These are phyloP conservation scores for Salmo trutta DNA, from an alignment of 2,797 vertebrate genomes.

Conservation along the genomic window DNA sequence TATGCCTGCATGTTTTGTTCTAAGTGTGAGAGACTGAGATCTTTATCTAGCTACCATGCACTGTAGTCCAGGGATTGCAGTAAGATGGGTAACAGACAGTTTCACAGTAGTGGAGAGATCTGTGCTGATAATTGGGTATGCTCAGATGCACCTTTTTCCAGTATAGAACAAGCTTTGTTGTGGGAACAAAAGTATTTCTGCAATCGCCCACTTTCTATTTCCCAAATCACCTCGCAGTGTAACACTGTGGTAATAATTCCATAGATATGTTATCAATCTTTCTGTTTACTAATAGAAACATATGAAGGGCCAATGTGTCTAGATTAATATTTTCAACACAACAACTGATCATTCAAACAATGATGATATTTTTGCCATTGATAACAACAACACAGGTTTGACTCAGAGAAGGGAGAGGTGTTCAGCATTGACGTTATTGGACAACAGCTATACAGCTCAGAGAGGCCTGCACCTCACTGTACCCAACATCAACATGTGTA, in stretches of 20 bases:
- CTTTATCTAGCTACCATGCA: constrained; percentile 55
- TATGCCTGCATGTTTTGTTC: constrained; percentile 27
- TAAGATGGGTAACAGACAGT: constrained; percentile 43
- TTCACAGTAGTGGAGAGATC: constrained; percentile 64
- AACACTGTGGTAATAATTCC: background rate
- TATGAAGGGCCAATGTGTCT: no score
- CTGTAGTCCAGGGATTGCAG: constrained; percentile 63
- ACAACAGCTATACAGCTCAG: constrained; percentile 13
- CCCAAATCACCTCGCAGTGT: constrained; percentile 34
- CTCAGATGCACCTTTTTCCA: constrained; percentile 53
- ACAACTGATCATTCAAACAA: no score
- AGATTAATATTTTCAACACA: background rate
- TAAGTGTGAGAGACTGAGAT: constrained; percentile 26
- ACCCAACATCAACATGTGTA: constrained; percentile 49
- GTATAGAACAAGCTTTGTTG: constrained; percentile 35
- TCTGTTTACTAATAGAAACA: no score
- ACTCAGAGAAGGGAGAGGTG: constrained; percentile 41
- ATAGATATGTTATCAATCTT: no score
- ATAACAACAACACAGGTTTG: constrained; percentile 60
- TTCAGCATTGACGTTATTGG: constrained; percentile 57
- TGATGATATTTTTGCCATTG: constrained; percentile 38
- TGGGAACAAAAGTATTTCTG: constrained; percentile 45
- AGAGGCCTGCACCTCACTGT: constrained; percentile 24
- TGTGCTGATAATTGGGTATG: constrained; percentile 51
- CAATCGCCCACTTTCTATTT: constrained; percentile 28